Base-by-base conservation (phyloP, 2,113 vertebrate genomes). In the Cichladusa arquata region DNA sequence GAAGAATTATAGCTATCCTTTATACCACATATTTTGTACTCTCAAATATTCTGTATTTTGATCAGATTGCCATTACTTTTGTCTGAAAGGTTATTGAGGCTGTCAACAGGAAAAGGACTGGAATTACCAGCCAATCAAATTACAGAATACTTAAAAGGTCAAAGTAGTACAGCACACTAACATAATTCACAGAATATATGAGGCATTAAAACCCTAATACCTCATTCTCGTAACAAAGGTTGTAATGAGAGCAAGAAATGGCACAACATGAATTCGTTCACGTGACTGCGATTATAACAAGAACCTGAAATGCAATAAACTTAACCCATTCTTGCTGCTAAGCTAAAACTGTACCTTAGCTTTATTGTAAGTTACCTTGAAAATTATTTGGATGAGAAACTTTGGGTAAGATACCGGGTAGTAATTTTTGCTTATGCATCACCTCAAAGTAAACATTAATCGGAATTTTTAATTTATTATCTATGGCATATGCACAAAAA, bases 191-290 rank as follows among this genome's bases (percentile, higher is more conserved):
- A 71, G 93, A 96, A 92, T 96, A 91, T 93, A 96, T 96, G 95
- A 96, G 92, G 92, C 95, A 94, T 97, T 97, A 97, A 97, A 97
- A 97, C 94, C 81, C 93, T 96, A 95, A 93, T 92, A 93, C 66
- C 80, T 87, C 81, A 96, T 86, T 96, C 95, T 96, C 42, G 93
- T 96, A 95, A 92, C 89, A 96, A 97, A 94, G 96, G 86, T 97
- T 97, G 96, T 96, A 96, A 97, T 97, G 97, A 97, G 88, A 97
- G 91, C 67, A 97, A 95, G 91, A 88, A 96, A 96, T 95, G 76
- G 72, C 95, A 97, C 64, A 97, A 96, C 93, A 96, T 92, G 80
- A 97, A 92, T 96, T 96, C 85, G 56, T 93, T 97, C 88, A 94
- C n/a, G 18, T 93, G 91, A 76, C 81, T 93, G 54, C 10, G 93